Conservation (phyloP, 2,888 invertebrate species). For the Drosophila testacea region DNA sequence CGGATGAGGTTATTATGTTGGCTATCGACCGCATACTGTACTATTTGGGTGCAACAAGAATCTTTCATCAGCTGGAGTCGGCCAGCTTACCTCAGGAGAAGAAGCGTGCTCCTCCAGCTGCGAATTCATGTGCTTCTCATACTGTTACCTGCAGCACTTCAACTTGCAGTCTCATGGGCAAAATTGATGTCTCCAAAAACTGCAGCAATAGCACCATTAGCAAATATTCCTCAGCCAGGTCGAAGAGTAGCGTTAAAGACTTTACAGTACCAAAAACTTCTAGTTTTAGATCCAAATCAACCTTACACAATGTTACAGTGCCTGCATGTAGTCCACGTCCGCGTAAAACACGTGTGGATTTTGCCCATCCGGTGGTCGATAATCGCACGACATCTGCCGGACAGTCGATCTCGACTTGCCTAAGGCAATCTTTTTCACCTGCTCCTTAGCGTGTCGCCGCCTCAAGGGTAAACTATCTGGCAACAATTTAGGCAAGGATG, state of each 20-base stretch:
- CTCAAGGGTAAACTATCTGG: conserved; percentile 48
- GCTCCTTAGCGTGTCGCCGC: conserved; percentile 67
- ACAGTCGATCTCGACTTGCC: conserved; percentile 12
- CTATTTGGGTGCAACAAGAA: conserved; percentile 59
- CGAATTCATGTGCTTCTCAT: neutral
- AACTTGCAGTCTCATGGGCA: neutral
- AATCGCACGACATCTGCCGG: neutral
- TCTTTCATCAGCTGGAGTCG: conserved; percentile 22
- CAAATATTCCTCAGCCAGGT: conserved; percentile 12
- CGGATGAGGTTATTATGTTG: conserved; percentile 77
- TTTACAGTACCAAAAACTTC: conserved; percentile 2
- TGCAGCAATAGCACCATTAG: conserved; percentile 24
- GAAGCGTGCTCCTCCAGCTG: neutral
- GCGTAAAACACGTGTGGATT: conserved; percentile 58
- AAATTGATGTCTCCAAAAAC: neutral
- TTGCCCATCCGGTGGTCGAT: conserved; percentile 48
- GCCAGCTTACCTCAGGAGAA: neutral
- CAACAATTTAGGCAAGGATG: neutral
- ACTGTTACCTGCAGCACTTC: conserved; percentile 4
- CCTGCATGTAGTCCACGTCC: conserved; percentile 4
- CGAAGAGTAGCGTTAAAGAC: neutral
- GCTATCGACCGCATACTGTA: conserved; percentile 73
- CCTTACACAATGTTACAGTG: neutral
- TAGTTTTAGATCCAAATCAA: neutral
- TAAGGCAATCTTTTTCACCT: conserved; percentile 65